Conservation (phyloP, 2,797 vertebrate species). For the Mus minutoides region DNA sequence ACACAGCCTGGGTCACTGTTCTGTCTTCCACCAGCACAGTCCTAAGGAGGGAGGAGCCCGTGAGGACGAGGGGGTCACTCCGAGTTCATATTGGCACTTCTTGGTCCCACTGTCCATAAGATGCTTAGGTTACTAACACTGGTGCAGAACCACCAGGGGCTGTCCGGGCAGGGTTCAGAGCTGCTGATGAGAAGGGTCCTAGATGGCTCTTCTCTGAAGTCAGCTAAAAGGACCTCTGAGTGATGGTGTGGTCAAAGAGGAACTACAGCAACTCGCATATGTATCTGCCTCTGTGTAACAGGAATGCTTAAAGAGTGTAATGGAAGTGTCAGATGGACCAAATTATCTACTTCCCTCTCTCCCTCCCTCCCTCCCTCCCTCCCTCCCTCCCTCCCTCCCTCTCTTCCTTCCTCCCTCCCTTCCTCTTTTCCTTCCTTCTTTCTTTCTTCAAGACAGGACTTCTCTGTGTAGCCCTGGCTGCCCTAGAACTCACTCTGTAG, state of each 20-base stretch:
- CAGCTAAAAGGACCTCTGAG: background rate
- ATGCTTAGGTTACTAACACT: background rate
- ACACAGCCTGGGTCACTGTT: background rate
- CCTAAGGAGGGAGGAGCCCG: background rate
- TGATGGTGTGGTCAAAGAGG: background rate
- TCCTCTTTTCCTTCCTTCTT: background rate
- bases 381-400: too few relatives aligned
- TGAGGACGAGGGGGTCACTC: background rate
- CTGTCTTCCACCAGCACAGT: background rate
- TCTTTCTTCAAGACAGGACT: background rate
- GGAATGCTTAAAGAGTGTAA: too few relatives aligned
- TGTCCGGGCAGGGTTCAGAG: background rate
- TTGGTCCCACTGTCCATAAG: background rate
- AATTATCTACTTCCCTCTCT: background rate
- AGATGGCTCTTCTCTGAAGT: background rate
- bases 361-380: background rate
- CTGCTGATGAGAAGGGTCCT: background rate
- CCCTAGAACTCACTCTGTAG: background rate
- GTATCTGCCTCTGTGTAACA: background rate
- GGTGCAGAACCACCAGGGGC: background rate
- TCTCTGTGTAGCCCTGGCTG: background rate
- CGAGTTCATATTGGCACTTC: accelerated
- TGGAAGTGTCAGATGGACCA: too few relatives aligned
- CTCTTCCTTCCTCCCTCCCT: too few relatives aligned
- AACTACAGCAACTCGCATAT: background rate